Evolutionary conservation across 2,888 invertebrate species (phyloP), one percentile per base, ranked within the genome.

Genomic region (Philereme vetulata): DNA sequence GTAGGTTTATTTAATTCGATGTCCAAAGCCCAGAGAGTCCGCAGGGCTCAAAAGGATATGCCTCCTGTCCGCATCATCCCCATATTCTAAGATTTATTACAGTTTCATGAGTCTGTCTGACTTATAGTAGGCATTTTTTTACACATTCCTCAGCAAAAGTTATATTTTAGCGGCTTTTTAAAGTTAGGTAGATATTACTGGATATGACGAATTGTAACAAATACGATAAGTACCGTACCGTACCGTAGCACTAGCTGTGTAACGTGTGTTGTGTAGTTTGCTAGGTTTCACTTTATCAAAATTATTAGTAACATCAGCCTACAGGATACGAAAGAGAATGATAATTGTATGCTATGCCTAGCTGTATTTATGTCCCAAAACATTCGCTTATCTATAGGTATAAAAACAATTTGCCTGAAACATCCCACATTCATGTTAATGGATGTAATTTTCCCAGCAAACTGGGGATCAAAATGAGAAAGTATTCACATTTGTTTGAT

Each of bases 351-450:
- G 21, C n/a, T n/a, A n/a, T n/a, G 21, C 2, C 2, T 21, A 21
- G 21, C 21, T 21, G 21, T 21, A 2, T 21, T 21, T 21, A 21
- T 21, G 21, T 21, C 21, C 21, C 21, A 21, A 21, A 21, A 21
- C 21, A 21, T 21, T 21, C 21, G 21, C 2, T 21, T 21, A 21
- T 21, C 21, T 21, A 21, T 21, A 21, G 21, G 21, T 21, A 21
- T 21, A 21, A 4, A 21, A 46, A 35, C 43, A 11, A 43, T 34
- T 7, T 45, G 21, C 47, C 42, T 45, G 21, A 47, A 46, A 53
- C 60, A 42, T 55, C 35, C 49, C 48, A 43, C 21, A 45, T 40
- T 60, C 54, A 54, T 35, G 48, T 36, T 60, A 58, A 62, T 55
- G 56, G 55, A 49, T 21, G 36, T 34, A 50, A 34, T 49, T 52